Base-by-base conservation (phyloP, 1,140 invertebrate species). In the Zaprionus davidi region DNA sequence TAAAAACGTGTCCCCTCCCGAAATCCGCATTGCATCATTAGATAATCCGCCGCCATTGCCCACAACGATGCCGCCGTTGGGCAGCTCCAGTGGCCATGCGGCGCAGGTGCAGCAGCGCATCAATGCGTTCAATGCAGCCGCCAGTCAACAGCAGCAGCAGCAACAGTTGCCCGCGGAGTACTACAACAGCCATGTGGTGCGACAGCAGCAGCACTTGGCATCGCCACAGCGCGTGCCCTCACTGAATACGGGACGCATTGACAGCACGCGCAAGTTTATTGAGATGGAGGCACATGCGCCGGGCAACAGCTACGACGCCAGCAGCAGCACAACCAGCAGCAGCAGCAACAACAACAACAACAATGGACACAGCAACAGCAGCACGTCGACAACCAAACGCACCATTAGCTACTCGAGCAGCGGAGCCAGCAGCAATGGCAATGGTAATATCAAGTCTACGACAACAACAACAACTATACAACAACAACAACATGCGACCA, bases 31-130 rank as follows among this genome's bases (percentile, higher is more conserved):
- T 75, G 56, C 69, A 78, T 68, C 38, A 76, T 78, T 87, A 92
- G 90, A 92, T 79, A 91, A 92, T 85, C 91, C 92, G 78, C 92
- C 92, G 77, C 92, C 92, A 79, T 84, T 93, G 79, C 92, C 92
- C 74, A 82, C 92, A 56, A 92, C 92, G 63, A 91, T 92, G 86
- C 92, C 92, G 71, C 92, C 92, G 5, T 70, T 90, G 66, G 87
- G 87, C 70, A 81, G 82, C 68, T 59, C 67, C 28, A 76, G 36
- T 65, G 58, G 66, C 55, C 79, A 79, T 63, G 46, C 41, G 12
- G 46, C 77, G 28, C 91, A 91, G 46, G 88, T 93, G 38, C 92
- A 91, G 63, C 91, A 91, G 75, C 83, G 90, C 41, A 92, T 92
- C 24, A 90, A 92, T 77, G 91, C 91, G 12, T 92, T 92, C 55